A percentile compares a stretch with the other conserved stretches of the same genome.
Evolutionary conservation across 2,888 invertebrate species (phyloP).

Genomic region (Gortyna flavago): DNA sequence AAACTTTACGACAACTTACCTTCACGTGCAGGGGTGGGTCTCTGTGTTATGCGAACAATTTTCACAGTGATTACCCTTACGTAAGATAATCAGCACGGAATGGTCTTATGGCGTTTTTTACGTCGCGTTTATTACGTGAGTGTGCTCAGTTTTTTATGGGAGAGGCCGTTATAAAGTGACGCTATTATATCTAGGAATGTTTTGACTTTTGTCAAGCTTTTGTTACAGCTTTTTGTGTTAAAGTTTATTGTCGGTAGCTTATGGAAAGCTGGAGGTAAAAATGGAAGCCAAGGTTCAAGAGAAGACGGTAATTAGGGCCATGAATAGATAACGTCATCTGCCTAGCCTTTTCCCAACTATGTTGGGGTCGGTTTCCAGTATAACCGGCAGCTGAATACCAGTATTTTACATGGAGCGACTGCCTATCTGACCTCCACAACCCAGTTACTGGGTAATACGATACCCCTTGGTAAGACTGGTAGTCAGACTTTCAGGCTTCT

Average conservation of each 20-base stretch:
- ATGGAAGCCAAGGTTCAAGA: not conserved
- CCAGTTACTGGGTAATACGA: not conserved
- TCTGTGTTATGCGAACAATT: conserved; percentile 51
- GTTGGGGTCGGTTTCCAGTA: not conserved
- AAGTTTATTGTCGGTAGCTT: not conserved
- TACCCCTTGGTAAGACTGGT: no score
- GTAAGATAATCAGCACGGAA: conserved; percentile 54
- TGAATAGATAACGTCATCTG: not conserved
- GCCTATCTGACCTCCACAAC: not conserved
- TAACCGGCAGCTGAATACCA: not conserved
- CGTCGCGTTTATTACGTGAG: conserved; percentile 34
- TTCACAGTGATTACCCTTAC: conserved; percentile 53
- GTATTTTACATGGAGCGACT: not conserved
- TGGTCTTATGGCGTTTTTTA: conserved; percentile 42
- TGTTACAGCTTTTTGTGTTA: not conserved
- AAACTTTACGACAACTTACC: conserved; percentile 57
- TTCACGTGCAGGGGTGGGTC: conserved; percentile 58
- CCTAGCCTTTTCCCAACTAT: not conserved
- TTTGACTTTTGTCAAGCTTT: not conserved
- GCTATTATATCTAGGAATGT: not conserved
- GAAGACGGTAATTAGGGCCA: no score
- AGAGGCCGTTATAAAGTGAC: conserved; percentile 1
- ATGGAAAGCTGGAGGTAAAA: not conserved
- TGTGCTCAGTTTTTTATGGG: not conserved
- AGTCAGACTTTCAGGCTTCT: not conserved